Base-by-base conservation (phyloP, 2,888 invertebrate genomes). In the Polyommatus icarus region DNA sequence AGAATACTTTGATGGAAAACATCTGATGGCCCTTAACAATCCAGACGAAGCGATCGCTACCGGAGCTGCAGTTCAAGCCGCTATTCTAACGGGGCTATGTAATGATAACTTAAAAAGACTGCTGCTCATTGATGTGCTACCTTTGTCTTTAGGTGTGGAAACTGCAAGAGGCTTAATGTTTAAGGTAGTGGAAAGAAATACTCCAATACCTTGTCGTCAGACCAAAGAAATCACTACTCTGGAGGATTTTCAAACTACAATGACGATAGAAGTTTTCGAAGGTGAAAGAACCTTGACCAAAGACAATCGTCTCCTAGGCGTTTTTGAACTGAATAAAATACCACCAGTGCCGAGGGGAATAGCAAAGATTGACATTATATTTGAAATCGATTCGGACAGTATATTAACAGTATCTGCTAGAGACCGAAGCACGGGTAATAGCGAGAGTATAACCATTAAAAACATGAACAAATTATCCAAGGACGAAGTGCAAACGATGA, bases 191-290 rank as follows among this genome's bases (percentile, higher is more conserved):
- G 88, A 90, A 75, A 83, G 86, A 20, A 91, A 91, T 78, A 91
- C 90, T 0, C 83, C 87, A 0, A 89, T 91, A 76, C 92, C 92
- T 20, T 91, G 91, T 78, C 84, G 84, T 1, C 82, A 80, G 5
- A 88, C 88, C 76, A 90, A 87, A 87, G 90, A 90, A 76, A 80
- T 92, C 1, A 89, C 91, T 0, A 91, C 92, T 0, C 76, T 88
- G 78, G 88, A 89, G n/a, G 91, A 92, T 77, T 86, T 91, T 78
- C 91, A 91, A 82, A 86, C 80, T 36, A 83, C 84, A 15, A 89
- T 92, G 89, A 89, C 89, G 0, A 91, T 92, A 40, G 90, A 91
- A 80, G 84, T 92, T 10, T 92, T 88, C 57, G 91, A 92, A 84
- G 92, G 92, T 0, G 92, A 92, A 81, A 82, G 92, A 12, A 82